Evolutionary conservation across 1,140 invertebrate species (phyloP), one percentile per base, ranked within the genome.

Genomic region (Pteromalus puparum): DNA sequence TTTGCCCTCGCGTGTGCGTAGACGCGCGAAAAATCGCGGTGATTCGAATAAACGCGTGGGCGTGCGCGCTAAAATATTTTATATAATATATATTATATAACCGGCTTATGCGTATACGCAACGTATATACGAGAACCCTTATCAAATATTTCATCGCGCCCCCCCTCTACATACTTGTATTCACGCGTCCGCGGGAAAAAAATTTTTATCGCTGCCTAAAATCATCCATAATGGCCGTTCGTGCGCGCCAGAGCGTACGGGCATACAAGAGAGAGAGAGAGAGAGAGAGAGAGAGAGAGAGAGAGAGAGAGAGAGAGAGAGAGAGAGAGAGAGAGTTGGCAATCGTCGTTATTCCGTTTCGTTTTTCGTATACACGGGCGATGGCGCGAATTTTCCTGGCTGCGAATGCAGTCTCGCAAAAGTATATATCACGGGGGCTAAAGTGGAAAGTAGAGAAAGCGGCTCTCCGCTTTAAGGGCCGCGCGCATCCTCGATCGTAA

Each of bases 401-500:
- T 5, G 24, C 38, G 18, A 65, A 65, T 81, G 24, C 38, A 42
- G 6, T 82, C 65, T 82, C 65, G 15, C n/a, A 76, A 42, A 68
- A 75, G 65, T 65, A 24, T 18, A 74, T 21, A 61, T 81, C n/a
- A 38, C 21, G 9, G 26, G 26, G 28, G 4, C 24, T 28, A n/a
- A 70, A 28, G 34, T n/a, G 21, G 30, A 53, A 48, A 76, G 10
- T 67, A 87, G 73, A 88, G 86, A 73, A 67, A 78, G 30, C 53
- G 21, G 30, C 61, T 86, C 38, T 30, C 24, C 46, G 28, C 21
- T 13, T 15, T 10, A 70, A 70, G 67, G 67, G 80, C 86, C 87
- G 87, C 72, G 38, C 86, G 38, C 86, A 83, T 85, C 82, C 86
- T 86, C 85, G 85, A 79, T 87, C 84, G 42, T 65, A 30, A 87